Evolutionary conservation across 2,113 vertebrate species (phyloP).

Genomic region (Lycaon pictus): DNA sequence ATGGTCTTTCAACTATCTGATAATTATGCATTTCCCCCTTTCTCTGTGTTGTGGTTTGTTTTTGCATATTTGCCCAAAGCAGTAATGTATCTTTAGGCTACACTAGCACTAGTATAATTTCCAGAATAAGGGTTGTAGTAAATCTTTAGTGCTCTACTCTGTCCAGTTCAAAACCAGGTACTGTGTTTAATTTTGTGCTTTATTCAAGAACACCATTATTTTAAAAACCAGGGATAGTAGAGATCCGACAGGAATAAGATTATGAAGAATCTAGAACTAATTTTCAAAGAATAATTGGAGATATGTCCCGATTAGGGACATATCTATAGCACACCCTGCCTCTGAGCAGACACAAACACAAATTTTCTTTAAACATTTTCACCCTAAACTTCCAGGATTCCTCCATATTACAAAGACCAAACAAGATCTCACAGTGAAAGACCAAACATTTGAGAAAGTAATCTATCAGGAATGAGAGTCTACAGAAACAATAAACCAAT

Average conservation of each 20-base stretch:
- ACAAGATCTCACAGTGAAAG: slow-evolving; percentile 42
- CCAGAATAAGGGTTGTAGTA: neutral
- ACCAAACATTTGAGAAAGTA: slow-evolving; percentile 3
- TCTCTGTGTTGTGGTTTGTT: slow-evolving; percentile 29
- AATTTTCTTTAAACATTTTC: slow-evolving; percentile 42
- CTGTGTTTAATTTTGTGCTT: slow-evolving; percentile 54
- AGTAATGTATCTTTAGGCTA: neutral
- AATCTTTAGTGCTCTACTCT: slow-evolving; percentile 4
- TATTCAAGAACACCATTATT: slow-evolving; percentile 17
- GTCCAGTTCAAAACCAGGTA: neutral
- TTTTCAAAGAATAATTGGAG: slow-evolving; percentile 28
- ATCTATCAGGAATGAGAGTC: neutral
- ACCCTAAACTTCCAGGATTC: slow-evolving; percentile 38
- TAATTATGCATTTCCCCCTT: neutral
- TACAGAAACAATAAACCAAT: slow-evolving; percentile 13
- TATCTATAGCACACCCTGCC: slow-evolving; percentile 18
- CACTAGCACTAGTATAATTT: neutral
- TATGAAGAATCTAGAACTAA: slow-evolving; percentile 38
- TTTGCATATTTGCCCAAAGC: slow-evolving; percentile 19
- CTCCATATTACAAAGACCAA: neutral
- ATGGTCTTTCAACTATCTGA: neutral
- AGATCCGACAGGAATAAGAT: neutral
- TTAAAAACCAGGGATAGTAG: slow-evolving; percentile 10
- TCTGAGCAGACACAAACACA: slow-evolving; percentile 26
- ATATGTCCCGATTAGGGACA: neutral